Percentiles rank a stretch among this genome's conserved stretches.
Evolutionary conservation across 2,797 vertebrate species (phyloP).

Genomic region (Sebastes nivosus): DNA sequence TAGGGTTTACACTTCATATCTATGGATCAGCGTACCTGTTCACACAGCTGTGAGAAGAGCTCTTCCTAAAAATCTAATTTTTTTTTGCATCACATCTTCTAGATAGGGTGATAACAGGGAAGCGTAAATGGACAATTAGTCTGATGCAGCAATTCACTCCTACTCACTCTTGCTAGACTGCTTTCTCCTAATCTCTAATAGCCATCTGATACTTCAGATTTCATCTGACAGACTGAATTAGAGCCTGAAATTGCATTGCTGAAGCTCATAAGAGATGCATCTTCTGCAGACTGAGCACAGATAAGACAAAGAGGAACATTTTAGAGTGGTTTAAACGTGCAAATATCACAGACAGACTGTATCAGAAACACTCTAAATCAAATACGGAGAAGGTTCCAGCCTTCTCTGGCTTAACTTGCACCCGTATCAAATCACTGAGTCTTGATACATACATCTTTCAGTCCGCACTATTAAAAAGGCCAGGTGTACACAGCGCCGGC

Average conservation of each 20-base stretch:
- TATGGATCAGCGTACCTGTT: background rate
- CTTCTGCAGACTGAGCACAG: background rate
- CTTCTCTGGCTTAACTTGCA: background rate
- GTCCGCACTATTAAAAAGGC: conserved; percentile 8
- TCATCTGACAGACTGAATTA: conserved; percentile 41
- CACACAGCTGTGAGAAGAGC: background rate
- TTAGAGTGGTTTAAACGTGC: conserved; percentile 1
- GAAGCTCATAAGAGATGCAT: conserved; percentile 24
- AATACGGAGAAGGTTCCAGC: background rate
- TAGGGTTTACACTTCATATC: background rate
- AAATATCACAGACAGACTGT: background rate
- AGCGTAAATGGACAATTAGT: conserved; percentile 33
- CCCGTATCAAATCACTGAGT: background rate
- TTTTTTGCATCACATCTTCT: background rate
- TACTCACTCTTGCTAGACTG: conserved; percentile 14
- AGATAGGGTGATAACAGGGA: conserved; percentile 14
- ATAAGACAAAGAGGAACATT: background rate
- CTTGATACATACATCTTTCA: conserved; percentile 16
- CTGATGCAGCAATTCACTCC: conserved; percentile 16
- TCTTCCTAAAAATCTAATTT: background rate
- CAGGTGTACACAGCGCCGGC: conserved; percentile 31
- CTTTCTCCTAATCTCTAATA: conserved; percentile 35
- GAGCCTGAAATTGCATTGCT: conserved; percentile 39
- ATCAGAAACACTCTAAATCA: background rate
- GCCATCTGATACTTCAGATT: conserved; percentile 46